These are phyloP conservation scores for Mormyrus hasselquistii DNA, from an alignment of 2,797 vertebrate species.

Conservation along the genomic window DNA sequence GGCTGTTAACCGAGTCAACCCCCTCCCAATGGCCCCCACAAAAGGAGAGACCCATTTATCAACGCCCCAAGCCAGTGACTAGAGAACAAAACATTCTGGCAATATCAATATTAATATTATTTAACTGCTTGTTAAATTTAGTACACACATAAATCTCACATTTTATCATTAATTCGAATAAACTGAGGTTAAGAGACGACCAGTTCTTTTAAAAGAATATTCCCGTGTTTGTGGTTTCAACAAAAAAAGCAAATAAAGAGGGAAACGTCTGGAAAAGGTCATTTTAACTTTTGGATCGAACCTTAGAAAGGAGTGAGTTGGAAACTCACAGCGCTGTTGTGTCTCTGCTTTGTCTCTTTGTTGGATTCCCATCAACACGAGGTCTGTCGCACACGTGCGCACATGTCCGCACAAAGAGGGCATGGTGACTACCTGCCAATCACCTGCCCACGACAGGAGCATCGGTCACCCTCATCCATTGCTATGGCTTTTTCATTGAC, in stretches of 20 bases:
- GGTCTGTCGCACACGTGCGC: background rate
- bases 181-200: background rate
- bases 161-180: constrained; percentile 5
- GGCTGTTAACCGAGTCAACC: background rate
- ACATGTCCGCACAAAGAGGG: background rate
- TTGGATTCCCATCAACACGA: background rate
- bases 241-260: background rate
- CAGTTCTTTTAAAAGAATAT: background rate
- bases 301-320: background rate
- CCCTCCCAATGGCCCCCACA: background rate
- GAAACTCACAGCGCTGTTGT: background rate
- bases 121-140: constrained; percentile 5
- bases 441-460: background rate
- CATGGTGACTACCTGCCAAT: background rate
- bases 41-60: background rate
- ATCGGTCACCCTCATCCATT: background rate
- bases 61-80: background rate
- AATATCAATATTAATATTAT: constrained; percentile 8
- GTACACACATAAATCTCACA: background rate
- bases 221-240: background rate
- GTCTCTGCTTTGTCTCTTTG: background rate
- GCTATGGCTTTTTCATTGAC: background rate
- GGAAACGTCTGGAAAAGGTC: background rate
- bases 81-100: constrained; percentile 5
- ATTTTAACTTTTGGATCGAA: background rate